These are phyloP conservation scores for Pteruthius melanotis DNA, from an alignment of 2,113 vertebrate genomes.

Conservation along the genomic window DNA sequence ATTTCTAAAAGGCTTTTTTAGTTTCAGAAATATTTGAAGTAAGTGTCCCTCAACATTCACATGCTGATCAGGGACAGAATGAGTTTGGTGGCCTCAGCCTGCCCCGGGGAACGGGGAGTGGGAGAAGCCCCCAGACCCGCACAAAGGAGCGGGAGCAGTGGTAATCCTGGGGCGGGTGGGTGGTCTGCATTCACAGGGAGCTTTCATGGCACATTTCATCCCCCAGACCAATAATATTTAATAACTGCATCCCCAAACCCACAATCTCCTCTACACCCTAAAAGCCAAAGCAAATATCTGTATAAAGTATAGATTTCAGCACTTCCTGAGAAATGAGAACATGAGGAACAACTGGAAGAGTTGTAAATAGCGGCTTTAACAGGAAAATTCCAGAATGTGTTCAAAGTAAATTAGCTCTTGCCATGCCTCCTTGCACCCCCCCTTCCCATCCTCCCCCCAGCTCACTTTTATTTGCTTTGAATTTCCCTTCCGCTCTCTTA, in stretches of 20 bases:
- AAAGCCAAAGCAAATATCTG: slow-evolving; percentile 38
- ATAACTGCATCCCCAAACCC: background rate
- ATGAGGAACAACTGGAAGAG: slow-evolving; percentile 1
- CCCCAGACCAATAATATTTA: background rate
- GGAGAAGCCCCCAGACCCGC: background rate
- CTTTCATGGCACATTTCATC: slow-evolving; percentile 5
- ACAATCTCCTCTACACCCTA: background rate
- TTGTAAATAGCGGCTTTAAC: slow-evolving; percentile 1
- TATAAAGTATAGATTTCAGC: background rate
- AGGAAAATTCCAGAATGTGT: slow-evolving; percentile 59
- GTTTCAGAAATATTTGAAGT: slow-evolving; percentile 59
- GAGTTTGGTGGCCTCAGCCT: background rate
- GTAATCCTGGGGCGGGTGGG: background rate
- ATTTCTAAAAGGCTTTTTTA: slow-evolving; percentile 56
- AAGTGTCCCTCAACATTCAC: slow-evolving; percentile 12
- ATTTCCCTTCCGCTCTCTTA: slow-evolving; percentile 47
- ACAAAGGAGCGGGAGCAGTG: background rate
- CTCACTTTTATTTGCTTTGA: slow-evolving; percentile 55
- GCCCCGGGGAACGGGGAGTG: background rate
- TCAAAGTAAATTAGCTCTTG: slow-evolving; percentile 70
- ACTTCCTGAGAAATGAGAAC: slow-evolving; percentile 1
- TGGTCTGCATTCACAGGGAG: slow-evolving; percentile 51
- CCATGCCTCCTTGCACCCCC: slow-evolving; percentile 62
- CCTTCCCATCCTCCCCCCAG: slow-evolving; percentile 65
- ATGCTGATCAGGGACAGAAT: slow-evolving; percentile 44